These are phyloP conservation scores for Condylostylus longicornis DNA, from an alignment of 1,140 invertebrate species.

Conservation along the genomic window DNA sequence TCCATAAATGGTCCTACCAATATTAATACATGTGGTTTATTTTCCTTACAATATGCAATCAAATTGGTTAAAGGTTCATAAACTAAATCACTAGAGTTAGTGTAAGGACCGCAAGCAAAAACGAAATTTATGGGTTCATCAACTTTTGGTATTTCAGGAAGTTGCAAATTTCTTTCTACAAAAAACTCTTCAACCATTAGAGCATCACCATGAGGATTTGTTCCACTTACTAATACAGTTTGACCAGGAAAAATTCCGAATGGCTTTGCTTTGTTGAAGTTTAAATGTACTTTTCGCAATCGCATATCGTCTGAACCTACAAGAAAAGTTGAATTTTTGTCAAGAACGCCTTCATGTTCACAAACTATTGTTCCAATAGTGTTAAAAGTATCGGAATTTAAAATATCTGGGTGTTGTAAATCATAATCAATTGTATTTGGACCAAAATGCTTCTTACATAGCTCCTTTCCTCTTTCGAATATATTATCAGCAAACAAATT, in stretches of 20 bases:
- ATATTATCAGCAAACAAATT: constrained; percentile 16
- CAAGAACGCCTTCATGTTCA: constrained; percentile 53
- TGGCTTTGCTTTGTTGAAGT: constrained; percentile 45
- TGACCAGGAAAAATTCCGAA: constrained; percentile 76
- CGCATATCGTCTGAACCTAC: constrained; percentile 45
- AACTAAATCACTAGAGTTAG: constrained; percentile 52
- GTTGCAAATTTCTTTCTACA: constrained; percentile 29
- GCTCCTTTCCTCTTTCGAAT: constrained; percentile 11
- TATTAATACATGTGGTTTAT: constrained; percentile 65
- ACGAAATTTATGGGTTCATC: constrained; percentile 49
- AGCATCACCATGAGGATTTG: constrained; percentile 49
- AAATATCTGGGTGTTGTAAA: constrained; percentile 19
- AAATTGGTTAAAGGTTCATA: constrained; percentile 73
- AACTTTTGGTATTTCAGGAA: constrained; percentile 15
- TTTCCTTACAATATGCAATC: constrained; percentile 45
- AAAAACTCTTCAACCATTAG: constrained; percentile 52
- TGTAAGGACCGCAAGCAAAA: constrained; percentile 69
- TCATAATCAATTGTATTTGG: constrained; percentile 13
- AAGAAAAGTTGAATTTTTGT: constrained; percentile 48
- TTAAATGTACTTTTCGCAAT: constrained; percentile 35
- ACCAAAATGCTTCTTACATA: constrained; percentile 18
- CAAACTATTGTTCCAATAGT: constrained; percentile 58
- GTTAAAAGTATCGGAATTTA: constrained; percentile 32
- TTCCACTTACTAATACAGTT: constrained; percentile 56
- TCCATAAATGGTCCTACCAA: constrained; percentile 75